Base-by-base conservation (phyloP, 2,797 vertebrate genomes). In the Kryptopterus vitreolus region DNA sequence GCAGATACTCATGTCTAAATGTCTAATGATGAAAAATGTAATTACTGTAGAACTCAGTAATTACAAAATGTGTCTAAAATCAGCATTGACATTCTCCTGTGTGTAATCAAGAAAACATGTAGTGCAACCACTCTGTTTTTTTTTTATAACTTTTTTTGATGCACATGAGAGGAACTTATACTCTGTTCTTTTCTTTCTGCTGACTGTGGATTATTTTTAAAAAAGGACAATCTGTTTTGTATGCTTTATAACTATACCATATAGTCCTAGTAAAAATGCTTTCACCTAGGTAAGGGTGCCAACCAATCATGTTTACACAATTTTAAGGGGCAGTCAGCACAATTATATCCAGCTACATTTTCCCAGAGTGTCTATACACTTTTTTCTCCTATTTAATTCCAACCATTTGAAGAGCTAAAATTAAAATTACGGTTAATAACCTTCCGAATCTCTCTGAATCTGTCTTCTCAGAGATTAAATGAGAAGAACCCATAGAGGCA, bases 381-480 rank as follows among this genome's bases (percentile, higher is more conserved):
- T 65, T 65, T 62, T 35, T 38, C 18, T 65, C 22, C 38, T n/a
- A 43, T 11, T 38, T 22, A 11, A 65, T 38, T 65, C 31, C 13
- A 43, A 65, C 11, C 20, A 65, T 35, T n/a, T 43, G 38, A 43
- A 65, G 16, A 55, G 15, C 24, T 33, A 46, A 18, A 43, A 57
- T 18, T 24, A 38, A 69, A 80, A 81, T 84, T 73, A 73, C 33
- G 76, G 43, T 22, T 12, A 71, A 91, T 90, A 88, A 84, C 59
- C 38, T 3, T 38, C 57, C 31, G 11, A 38, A 15, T 33, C 33
- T 50, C 29, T 22, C 82, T 84, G 71, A 46, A 20, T 10, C 33
- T 12, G 18, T 46, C 63, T 15, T 46, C n/a, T 68, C 38, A 46
- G 63, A 24, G 12, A 53, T 31, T 58, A 82, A 89, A 90, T 87